These are phyloP conservation scores for Trissoscelio sp. DNA, from an alignment of 2,888 invertebrate genomes.

Conservation along the genomic window DNA sequence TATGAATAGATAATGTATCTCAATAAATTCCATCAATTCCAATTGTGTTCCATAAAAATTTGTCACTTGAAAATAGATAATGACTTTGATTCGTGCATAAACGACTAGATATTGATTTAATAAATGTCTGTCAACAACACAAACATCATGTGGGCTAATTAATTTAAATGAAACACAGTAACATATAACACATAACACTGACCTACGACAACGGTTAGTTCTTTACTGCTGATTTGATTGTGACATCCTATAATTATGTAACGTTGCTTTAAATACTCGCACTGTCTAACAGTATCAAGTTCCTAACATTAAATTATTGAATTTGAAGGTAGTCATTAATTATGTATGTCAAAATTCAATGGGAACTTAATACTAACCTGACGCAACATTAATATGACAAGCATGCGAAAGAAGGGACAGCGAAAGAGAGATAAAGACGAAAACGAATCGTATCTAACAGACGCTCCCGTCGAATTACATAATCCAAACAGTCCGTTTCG, in stretches of 20 bases:
- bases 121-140: too few relatives aligned
- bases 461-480: conserved; percentile 1
- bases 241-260: not conserved
- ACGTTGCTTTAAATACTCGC: not conserved
- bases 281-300: not conserved
- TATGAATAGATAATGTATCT: too few relatives aligned
- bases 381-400: not conserved
- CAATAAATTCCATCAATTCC: too few relatives aligned
- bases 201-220: too few relatives aligned
- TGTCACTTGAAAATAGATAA: too few relatives aligned
- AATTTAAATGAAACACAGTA: too few relatives aligned
- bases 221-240: too few relatives aligned
- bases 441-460: conserved; percentile 1
- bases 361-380: not conserved
- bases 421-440: not conserved
- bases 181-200: too few relatives aligned
- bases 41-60: too few relatives aligned
- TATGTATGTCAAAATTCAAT: not conserved
- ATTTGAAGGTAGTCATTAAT: not conserved
- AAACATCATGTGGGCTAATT: too few relatives aligned
- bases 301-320: not conserved
- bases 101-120: too few relatives aligned
- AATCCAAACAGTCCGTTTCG: not conserved
- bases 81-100: too few relatives aligned
- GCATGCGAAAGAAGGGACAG: not conserved